A percentile compares a stretch with the other conserved stretches of the same genome.
Conservation (phyloP, 2,113 vertebrate genomes). For the Electrona antarctica region DNA sequence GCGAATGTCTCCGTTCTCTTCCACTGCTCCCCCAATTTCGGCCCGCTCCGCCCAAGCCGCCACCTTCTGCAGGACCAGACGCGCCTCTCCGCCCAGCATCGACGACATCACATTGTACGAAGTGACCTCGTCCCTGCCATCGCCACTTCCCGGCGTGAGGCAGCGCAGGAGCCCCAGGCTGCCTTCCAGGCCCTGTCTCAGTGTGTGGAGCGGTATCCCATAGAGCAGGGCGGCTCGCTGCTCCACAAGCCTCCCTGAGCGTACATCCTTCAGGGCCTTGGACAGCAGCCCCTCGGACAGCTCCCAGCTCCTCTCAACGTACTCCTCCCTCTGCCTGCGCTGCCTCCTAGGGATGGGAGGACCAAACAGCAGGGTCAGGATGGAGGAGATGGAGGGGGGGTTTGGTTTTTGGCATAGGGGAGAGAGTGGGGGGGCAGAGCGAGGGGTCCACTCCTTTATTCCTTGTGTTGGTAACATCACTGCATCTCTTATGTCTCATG, state of each 20-base stretch:
- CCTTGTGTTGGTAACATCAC: constrained; percentile 99
- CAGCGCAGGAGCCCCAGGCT: constrained; percentile 86
- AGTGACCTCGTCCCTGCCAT: constrained; percentile 81
- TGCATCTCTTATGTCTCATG: constrained; percentile 90
- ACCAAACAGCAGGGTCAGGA: constrained; percentile 91
- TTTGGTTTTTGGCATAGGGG: constrained; percentile 80
- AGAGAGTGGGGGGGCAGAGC: constrained; percentile 94
- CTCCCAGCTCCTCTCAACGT: constrained; percentile 99
- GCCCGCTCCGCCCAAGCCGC: constrained; percentile 86
- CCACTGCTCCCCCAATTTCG: constrained; percentile 68
- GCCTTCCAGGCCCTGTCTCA: constrained; percentile 92
- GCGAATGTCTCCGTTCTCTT: constrained; percentile 79
- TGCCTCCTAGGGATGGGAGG: constrained; percentile 99
- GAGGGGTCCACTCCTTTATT: constrained; percentile 99
- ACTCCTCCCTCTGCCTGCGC: constrained; percentile 90
- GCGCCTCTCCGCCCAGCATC: constrained; percentile 85
- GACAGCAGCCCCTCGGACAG: constrained; percentile 99
- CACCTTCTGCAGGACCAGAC: constrained; percentile 94
- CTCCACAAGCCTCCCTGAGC: constrained; percentile 96
- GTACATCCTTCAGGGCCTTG: constrained; percentile 99
- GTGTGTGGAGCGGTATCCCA: constrained; percentile 97
- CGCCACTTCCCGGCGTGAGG: constrained; percentile 83
- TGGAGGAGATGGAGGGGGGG: constrained; percentile 76
- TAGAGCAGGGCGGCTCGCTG: constrained; percentile 99
- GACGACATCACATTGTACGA: constrained; percentile 75